Evolutionary conservation across 2,888 invertebrate genomes (phyloP), one percentile per base, ranked within the genome.

Genomic region (Andricus quercusramuli): DNA sequence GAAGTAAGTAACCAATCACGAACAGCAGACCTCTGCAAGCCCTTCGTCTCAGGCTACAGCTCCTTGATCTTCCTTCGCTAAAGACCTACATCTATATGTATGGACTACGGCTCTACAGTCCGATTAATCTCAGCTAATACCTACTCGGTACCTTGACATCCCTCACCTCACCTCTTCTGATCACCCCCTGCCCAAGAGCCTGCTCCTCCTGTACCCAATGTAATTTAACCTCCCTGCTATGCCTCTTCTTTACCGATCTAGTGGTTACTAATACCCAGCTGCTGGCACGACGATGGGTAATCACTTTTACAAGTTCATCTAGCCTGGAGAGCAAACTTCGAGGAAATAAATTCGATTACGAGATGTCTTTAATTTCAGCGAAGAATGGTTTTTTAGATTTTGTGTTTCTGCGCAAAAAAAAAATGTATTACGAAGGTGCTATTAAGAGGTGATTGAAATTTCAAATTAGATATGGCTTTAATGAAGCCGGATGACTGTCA

Each of bases 121-220:
- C 89, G 89, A 91, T 91, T 91, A 91, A 91, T 91, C 91, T 89
- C 86, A 85, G 88, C 88, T 91, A 91, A 91, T 91, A 89, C 89
- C 87, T 86, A 87, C 87, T 86, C 86, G 87, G 88, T 89, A 86
- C 85, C 85, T 86, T 86, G 83, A 85, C 87, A 84, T 85, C 84
- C 85, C 84, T 82, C 85, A 32, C 66, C 70, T 41, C 37, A 22
- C 32, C 17, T 76, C 79, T 56, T 25, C 41, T 41, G 41, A 77
- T 64, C 79, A 66, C 74, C 47, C 51, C 15, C 67, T 67, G 47
- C 78, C 59, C 41, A 37, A 22, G 77, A 44, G 25, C 37, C 37
- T 51, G 62, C 37, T 44, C 59, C 83, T 67, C 25, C 66, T 70
- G 67, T 78, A 80, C 51, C 74, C 65, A 80, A 88, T 86, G 86